Base-by-base conservation (phyloP, 1,140 invertebrate species). In the Pteromalus puparum region DNA sequence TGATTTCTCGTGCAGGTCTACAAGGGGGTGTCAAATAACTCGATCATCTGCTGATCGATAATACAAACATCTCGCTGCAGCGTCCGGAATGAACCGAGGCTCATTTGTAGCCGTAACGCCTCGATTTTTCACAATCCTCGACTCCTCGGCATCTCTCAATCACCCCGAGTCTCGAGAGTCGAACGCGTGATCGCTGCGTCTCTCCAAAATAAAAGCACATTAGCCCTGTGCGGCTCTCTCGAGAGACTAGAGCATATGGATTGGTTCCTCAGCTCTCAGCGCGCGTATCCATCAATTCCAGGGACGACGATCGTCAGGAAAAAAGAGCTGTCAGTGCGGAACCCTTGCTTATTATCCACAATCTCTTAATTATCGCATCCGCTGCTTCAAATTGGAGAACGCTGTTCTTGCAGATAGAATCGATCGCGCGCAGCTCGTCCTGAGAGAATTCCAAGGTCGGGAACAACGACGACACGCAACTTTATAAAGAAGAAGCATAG, bases 361-460 rank as follows among this genome's bases (percentile, higher is more conserved):
- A 82, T 85, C 80, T 82, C 84, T 85, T 77, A 85, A 85, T 85
- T 82, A 85, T n/a, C n/a, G n/a, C n/a, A n/a, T 61, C 28, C 46
- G 38, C 26, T 24, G 46, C 46, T 80, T 84, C 34, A 81, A 84
- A 81, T 81, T 84, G 77, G 70, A 84, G 78, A 81, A 81, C 30
- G 79, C 12, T 82, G 84, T 78, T 85, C 84, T 15, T 81, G 83
- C 30, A 72, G 70, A 76, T 82, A 82, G 73, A 85, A 82, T 82
- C 84, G 84, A 85, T 77, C 77, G 46, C 1, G 72, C 46, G 42
- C 21, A 30, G 9, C 34, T 18, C n/a, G 21, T 28, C 12, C n/a
- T 75, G 68, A 81, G 78, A 42, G 84, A 85, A 85, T 85, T 78
- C 70, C 84, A 85, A 85, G 84, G 84, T 65, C 80, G 75, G 53